phyloP scores from a whole-genome alignment of 2,113 vertebrate species.

The Callionymus lyra region DNA sequence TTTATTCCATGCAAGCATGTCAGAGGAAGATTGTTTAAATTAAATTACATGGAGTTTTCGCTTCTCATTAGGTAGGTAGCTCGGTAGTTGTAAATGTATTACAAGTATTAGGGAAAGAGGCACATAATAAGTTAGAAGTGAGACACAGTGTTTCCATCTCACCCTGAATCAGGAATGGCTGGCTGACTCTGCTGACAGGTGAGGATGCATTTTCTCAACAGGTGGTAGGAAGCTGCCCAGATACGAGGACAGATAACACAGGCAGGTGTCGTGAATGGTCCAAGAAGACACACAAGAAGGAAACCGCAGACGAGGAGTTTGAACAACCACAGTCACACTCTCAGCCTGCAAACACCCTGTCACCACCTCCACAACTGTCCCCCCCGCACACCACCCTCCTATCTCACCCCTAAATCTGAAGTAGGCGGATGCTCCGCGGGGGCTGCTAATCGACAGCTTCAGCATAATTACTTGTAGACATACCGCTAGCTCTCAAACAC shows the following conservation, averaged over 20 bases:
- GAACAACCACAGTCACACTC: constrained; percentile 41
- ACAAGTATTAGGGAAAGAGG: no score
- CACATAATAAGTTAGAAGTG: constrained; percentile 11
- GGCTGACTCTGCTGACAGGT: constrained; percentile 58
- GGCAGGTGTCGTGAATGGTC: constrained; percentile 12
- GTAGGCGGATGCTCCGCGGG: constrained; percentile 34
- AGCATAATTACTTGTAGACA: constrained; percentile 39
- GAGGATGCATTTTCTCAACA: constrained; percentile 70
- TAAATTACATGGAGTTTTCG: no score
- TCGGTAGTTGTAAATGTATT: no score
- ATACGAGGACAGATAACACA: constrained; percentile 61
- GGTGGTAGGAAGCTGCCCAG: constrained; percentile 66
- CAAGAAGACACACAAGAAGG: constrained; percentile 1
- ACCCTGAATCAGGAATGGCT: constrained; percentile 9
- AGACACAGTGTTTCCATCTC: constrained; percentile 14
- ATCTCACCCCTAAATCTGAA: constrained; percentile 38
- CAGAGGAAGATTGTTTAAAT: no score
- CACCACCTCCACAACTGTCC: constrained; percentile 31
- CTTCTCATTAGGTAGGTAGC: no score
- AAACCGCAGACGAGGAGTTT: constrained; percentile 38
- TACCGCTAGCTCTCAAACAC: constrained; percentile 24
- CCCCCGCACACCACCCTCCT: constrained; percentile 6
- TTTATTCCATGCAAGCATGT: no score
- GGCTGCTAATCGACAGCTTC: constrained; percentile 18
- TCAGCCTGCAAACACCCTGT: constrained; percentile 47